These are phyloP conservation scores for Drosophila nannoptera DNA, from an alignment of 1,140 invertebrate species.

Conservation along the genomic window DNA sequence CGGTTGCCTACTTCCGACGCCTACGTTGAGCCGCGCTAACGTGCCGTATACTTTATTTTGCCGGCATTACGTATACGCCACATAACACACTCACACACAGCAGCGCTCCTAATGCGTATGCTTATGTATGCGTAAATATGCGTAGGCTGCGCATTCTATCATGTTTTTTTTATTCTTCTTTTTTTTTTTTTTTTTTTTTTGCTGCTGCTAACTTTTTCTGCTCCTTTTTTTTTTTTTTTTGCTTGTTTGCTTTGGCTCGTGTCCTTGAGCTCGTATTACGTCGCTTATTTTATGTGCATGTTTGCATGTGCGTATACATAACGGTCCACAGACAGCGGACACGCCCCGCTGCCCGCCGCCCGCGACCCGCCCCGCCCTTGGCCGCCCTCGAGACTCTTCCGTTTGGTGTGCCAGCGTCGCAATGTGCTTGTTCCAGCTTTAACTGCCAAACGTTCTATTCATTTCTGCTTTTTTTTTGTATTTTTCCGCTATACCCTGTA, in stretches of 20 bases:
- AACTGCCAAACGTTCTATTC: background rate
- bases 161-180: slow-evolving; percentile 1
- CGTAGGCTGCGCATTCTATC: slow-evolving; percentile 52
- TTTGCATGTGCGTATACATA: slow-evolving; percentile 21
- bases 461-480: background rate
- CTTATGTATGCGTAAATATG: slow-evolving; percentile 48
- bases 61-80: slow-evolving; percentile 67
- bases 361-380: background rate
- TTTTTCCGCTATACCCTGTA: slow-evolving; percentile 18
- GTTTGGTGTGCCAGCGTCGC: slow-evolving; percentile 18
- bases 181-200: background rate
- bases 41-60: slow-evolving; percentile 67
- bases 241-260: slow-evolving; percentile 20
- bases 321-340: slow-evolving; percentile 3
- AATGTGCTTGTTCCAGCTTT: slow-evolving; percentile 13
- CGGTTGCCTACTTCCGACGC: slow-evolving; percentile 57
- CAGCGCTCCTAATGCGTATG: slow-evolving; percentile 1
- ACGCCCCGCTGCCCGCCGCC: background rate
- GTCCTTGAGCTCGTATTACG: slow-evolving; percentile 67
- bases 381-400: slow-evolving; percentile 32
- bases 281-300: slow-evolving; percentile 39
- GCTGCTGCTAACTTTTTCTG: no score
- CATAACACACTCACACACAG: slow-evolving; percentile 18
- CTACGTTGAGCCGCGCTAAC: slow-evolving; percentile 25
- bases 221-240: background rate